Evolutionary conservation across 2,888 invertebrate species (phyloP), one percentile per base, ranked within the genome.

Genomic region (Rugalucina vietnamica): DNA sequence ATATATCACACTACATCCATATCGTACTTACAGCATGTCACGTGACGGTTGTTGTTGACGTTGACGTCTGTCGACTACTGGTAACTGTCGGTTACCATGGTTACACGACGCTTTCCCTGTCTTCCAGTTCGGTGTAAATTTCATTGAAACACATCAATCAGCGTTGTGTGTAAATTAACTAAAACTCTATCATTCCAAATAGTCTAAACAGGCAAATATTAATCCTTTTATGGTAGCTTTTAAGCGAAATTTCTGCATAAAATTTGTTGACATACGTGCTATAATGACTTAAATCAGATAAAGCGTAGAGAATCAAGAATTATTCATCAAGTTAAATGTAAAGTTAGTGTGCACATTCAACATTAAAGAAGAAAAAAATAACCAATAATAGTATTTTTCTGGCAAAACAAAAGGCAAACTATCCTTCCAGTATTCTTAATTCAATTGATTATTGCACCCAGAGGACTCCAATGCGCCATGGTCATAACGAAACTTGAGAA

Each of bases 101-200:
- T 34, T 27, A 65, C n/a, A 34, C 65, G 65, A 18, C 34, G 34
- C 65, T 65, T 65, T 65, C 29, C 65, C 34, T 34, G 32, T 65
- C 65, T 65, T 76, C 76, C 76, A 65, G 34, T 54, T 76, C 34
- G 76, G 60, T 60, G 76, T 76, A 76, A 76, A 76, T 76, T 76
- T 76, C 76, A 76, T 76, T 39, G 34, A 34, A 65, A 18, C 21
- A 18, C 65, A 65, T 65, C 65, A 65, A 65, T 65, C 18, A 12
- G 1, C 14, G 21, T 65, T 34, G 34, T 18, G 8, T 43, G 8
- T 8, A 43, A 43, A 43, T 43, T 43, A 43, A 43, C 43, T 12
- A 43, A 8, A 43, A 8, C 8, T 43, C 43, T 43, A 12, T 43
- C 8, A 43, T 43, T 43, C 43, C 18, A 12, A 18, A 43, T 12